These are phyloP conservation scores for Phengaris arion DNA, from an alignment of 2,888 invertebrate genomes.

Conservation along the genomic window DNA sequence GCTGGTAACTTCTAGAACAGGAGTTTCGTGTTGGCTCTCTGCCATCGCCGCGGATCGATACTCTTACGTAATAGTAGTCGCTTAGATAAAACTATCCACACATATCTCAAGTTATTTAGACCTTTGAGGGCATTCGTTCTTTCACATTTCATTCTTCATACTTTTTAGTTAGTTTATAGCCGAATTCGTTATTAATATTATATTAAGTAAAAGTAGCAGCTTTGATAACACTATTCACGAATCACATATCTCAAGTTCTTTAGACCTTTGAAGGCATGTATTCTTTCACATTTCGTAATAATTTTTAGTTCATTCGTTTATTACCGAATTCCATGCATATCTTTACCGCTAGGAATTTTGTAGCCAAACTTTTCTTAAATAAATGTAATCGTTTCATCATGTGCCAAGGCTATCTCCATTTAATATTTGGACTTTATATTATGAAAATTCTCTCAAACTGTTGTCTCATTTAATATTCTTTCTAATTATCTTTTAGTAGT, in stretches of 20 bases:
- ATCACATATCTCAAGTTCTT: too few species aligned
- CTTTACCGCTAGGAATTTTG: background rate
- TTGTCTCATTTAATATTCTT: too few species aligned
- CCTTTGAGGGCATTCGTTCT: background rate
- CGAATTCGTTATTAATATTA: too few species aligned
- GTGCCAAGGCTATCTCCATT: background rate
- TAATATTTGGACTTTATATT: too few species aligned
- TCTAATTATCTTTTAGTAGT: too few species aligned
- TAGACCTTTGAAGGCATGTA: too few species aligned
- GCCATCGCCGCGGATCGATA: slow-evolving; percentile 72
- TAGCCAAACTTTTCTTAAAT: background rate
- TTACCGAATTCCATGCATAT: background rate
- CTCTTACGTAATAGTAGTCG: slow-evolving; percentile 60
- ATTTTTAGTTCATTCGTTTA: background rate
- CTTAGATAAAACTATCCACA: slow-evolving; percentile 22
- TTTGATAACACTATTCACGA: too few species aligned
- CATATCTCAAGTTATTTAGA: slow-evolving; percentile 1
- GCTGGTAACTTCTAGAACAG: slow-evolving; percentile 50
- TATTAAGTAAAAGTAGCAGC: too few species aligned
- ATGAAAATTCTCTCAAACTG: too few species aligned
- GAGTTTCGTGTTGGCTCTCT: slow-evolving; percentile 66
- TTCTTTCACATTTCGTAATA: background rate
- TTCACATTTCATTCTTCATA: too few species aligned
- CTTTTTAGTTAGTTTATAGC: too few species aligned
- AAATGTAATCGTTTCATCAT: background rate